Base-by-base conservation (phyloP, 2,888 invertebrate species). In the Amphipoea oculea region DNA sequence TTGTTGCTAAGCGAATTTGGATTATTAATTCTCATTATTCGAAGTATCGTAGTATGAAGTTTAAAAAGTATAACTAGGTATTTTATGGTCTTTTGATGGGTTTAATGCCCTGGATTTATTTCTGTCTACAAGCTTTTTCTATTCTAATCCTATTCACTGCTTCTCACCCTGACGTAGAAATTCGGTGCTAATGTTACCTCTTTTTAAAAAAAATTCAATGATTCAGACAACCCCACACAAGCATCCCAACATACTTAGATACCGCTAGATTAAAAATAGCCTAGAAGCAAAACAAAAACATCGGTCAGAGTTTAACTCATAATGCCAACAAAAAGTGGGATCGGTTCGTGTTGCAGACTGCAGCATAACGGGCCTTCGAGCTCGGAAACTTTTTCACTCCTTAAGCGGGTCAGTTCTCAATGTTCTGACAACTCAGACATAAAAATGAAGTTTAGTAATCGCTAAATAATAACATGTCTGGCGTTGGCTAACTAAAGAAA, bases 391-490 rank as follows among this genome's bases (percentile, higher is more conserved):
- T 85, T 77, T 88, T 85, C 81, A 79, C 73, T n/a, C 23, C 76
- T 78, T 79, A 62, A 57, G 77, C 81, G 67, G 85, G 74, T 83
- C 86, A 87, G 75, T 86, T 78, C 84, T 11, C 54, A 67, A 54
- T 68, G 29, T 73, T 78, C 85, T 81, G 79, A 86, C 83, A 88
- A 79, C 76, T 81, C 79, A 89, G 86, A 89, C 87, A 89, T 90
- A 91, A 91, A 92, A 91, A 90, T 90, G 88, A 90, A 90, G 89
- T 91, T 93, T 91, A 91, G 89, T 94, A 94, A 95, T 94, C 91
- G 91, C 89, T 85, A 92, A 90, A 93, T 95, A 95, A 95, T 95
- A 94, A 94, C 91, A 94, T 86, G 94, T 93, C 92, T 94, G 91
- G 78, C 60, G 86, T 88, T 86, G 84, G 87, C 86, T 86, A 79